Conservation (phyloP, 1,140 invertebrate genomes). For the Sitobion miscanthi region DNA sequence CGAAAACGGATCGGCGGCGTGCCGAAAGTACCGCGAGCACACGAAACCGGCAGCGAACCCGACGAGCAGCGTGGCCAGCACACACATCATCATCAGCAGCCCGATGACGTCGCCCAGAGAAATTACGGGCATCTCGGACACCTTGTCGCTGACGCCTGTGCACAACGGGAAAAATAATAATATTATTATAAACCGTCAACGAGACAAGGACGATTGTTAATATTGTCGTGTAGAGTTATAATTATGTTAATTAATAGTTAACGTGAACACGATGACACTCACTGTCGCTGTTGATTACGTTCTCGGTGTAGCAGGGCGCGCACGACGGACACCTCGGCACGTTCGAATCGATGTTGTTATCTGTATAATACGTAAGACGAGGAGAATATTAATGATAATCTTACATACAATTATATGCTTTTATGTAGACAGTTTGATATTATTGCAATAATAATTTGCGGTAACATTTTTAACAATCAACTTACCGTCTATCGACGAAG, state of each 20-base stretch:
- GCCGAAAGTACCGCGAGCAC: conserved; percentile 78
- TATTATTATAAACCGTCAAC: not conserved
- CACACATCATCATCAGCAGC: conserved; percentile 78
- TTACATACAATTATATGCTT: not conserved
- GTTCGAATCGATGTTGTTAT: conserved; percentile 47
- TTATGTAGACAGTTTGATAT: not conserved
- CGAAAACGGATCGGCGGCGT: conserved; percentile 71
- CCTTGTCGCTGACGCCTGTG: conserved; percentile 61
- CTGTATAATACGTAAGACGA: not conserved
- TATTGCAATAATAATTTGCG: not conserved
- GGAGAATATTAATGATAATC: not conserved
- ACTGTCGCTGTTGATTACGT: conserved; percentile 43
- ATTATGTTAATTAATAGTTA: not conserved
- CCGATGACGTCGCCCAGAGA: conserved; percentile 81
- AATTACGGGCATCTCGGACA: conserved; percentile 68
- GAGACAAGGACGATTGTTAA: not conserved
- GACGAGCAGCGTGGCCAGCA: conserved; percentile 78
- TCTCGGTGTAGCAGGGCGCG: conserved; percentile 27
- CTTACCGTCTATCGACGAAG: not conserved
- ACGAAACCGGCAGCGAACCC: conserved; percentile 84
- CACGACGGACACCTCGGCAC: conserved; percentile 40
- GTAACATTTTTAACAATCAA: not conserved
- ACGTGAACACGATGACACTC: not conserved
- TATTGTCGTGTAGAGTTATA: not conserved
- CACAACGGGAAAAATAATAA: not conserved